Percentiles rank a stretch among this genome's conserved stretches.
phyloP scores from a whole-genome alignment of 2,113 vertebrate genomes.

The Sarotherodon lohbergeri region DNA sequence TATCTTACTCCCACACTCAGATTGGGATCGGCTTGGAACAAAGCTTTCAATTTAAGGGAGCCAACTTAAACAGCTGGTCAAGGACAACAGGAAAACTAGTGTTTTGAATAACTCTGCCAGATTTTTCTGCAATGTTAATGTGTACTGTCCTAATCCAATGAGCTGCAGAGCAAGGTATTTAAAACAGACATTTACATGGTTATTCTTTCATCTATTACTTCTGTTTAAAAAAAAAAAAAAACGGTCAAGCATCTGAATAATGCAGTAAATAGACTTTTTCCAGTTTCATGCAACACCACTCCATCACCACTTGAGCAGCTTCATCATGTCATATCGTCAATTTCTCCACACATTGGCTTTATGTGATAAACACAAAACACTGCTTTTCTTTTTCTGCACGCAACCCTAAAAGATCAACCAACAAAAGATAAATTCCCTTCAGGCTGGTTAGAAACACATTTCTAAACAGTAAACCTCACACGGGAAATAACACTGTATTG shows the following conservation, averaged over 20 bases:
- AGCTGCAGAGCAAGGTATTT: not conserved
- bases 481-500: conserved; percentile 19
- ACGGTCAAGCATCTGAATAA: not conserved
- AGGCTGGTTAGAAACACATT: not conserved
- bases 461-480: not conserved
- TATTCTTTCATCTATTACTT: not conserved
- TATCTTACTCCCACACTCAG: conserved; percentile 5
- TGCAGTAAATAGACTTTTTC: not conserved
- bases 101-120: not conserved
- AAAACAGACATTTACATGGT: not conserved
- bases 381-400: not conserved
- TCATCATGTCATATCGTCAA: not conserved
- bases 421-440: not conserved
- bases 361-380: not conserved
- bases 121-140: not conserved
- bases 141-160: not conserved
- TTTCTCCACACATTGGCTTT: not conserved
- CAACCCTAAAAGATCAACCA: not conserved
- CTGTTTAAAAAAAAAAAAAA: not conserved
- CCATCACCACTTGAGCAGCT: not conserved
- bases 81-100: not conserved
- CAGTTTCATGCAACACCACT: not conserved
- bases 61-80: conserved; percentile 37
- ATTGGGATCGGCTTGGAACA: conserved; percentile 18
- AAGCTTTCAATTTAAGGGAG: conserved; percentile 16